phyloP scores from a whole-genome alignment of 1,140 invertebrate species.

The Ceratosolen solmsi region DNA sequence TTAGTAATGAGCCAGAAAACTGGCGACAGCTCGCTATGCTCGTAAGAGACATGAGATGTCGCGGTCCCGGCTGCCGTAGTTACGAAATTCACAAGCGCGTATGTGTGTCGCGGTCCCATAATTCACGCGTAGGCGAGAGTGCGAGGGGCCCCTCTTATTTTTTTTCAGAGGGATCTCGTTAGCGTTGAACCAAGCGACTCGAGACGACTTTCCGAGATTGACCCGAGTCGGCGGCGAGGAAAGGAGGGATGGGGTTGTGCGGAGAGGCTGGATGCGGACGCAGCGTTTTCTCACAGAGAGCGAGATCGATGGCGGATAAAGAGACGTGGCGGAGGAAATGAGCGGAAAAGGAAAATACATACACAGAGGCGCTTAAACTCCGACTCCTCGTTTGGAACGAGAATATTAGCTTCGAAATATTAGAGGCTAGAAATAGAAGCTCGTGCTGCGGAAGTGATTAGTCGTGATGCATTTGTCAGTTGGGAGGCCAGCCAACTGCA shows the following conservation, averaged over 20 bases:
- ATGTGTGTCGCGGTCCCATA: slow-evolving; percentile 63
- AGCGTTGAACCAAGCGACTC: slow-evolving; percentile 55
- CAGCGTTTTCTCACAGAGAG: not conserved
- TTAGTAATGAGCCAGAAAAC: slow-evolving; percentile 73
- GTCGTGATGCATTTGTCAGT: not conserved
- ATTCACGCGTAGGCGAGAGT: slow-evolving; percentile 58
- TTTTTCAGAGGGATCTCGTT: slow-evolving; percentile 59
- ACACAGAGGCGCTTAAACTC: not conserved
- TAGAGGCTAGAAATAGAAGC: not conserved
- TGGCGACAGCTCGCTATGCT: slow-evolving; percentile 71
- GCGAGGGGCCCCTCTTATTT: slow-evolving; percentile 49
- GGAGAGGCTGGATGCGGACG: too few species aligned
- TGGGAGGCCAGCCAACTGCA: not conserved
- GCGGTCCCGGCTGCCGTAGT: slow-evolving; percentile 53
- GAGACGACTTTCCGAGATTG: slow-evolving; percentile 23
- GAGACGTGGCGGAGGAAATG: not conserved
- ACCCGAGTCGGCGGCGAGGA: too few species aligned
- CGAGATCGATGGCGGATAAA: slow-evolving; percentile 23
- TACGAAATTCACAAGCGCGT: not conserved
- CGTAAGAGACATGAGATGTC: slow-evolving; percentile 26
- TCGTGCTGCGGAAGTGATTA: not conserved
- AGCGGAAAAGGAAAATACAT: not conserved
- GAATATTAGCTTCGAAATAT: not conserved
- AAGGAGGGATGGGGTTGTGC: too few species aligned
- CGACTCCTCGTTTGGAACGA: too few species aligned